Conservation (phyloP, 2,797 vertebrate species). For the Pelobates cultripes region DNA sequence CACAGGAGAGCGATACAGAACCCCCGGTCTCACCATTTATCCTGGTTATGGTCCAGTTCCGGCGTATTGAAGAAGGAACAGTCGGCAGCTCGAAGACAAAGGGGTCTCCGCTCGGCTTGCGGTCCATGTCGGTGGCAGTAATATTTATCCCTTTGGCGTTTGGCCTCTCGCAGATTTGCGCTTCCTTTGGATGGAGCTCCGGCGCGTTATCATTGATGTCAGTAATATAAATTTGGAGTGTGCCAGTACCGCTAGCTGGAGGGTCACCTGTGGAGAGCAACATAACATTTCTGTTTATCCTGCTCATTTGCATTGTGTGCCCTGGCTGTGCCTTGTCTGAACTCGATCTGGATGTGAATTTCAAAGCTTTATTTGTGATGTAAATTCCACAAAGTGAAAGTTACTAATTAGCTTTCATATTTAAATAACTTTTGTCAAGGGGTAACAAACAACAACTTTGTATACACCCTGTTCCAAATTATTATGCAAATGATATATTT, state of each 20-base stretch:
- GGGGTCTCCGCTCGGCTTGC: conserved; percentile 89
- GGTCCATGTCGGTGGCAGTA: conserved; percentile 85
- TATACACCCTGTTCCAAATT: too few relatives aligned
- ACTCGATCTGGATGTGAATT: too few relatives aligned
- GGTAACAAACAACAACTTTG: too few relatives aligned
- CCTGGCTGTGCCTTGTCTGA: too few relatives aligned
- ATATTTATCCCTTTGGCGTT: conserved; percentile 89
- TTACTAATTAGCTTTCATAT: too few relatives aligned
- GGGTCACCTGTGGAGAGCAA: conserved; percentile 76
- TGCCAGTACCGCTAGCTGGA: conserved; percentile 88
- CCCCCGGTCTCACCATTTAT: conserved; percentile 81
- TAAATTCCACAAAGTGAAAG: too few relatives aligned
- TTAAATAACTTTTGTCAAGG: too few relatives aligned
- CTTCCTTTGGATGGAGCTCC: conserved; percentile 85
- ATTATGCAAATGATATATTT: too few relatives aligned
- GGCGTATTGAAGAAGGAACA: conserved; percentile 79
- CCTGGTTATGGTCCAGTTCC: conserved; percentile 92
- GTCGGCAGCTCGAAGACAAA: conserved; percentile 92
- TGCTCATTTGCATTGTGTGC: too few relatives aligned
- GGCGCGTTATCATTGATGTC: conserved; percentile 95
- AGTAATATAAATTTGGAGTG: conserved; percentile 91
- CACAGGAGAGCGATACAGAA: too few relatives aligned
- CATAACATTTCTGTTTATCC: too few relatives aligned
- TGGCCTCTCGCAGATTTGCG: conserved; percentile 89
- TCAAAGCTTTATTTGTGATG: too few relatives aligned